Conservation (phyloP, 2,113 vertebrate species). For the Pandion haliaetus region DNA sequence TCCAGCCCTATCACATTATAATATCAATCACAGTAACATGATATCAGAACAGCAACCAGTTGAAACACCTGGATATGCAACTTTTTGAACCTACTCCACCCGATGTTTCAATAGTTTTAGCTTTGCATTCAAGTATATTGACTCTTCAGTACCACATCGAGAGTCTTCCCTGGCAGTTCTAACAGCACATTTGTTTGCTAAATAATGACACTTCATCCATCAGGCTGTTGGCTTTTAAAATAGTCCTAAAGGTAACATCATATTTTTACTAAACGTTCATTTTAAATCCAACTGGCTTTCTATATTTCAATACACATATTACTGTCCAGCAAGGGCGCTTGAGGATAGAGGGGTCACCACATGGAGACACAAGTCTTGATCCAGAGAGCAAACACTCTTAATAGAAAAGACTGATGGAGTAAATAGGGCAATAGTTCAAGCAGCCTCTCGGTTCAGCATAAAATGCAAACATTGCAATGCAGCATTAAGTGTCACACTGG, state of each 20-base stretch:
- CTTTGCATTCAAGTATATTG: neutral
- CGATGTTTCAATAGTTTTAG: neutral
- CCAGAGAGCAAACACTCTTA: neutral
- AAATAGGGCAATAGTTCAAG: neutral
- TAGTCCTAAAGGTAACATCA: neutral
- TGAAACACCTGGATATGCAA: neutral
- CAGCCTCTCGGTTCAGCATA: neutral
- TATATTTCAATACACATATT: rapidly evolving
- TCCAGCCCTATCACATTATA: neutral
- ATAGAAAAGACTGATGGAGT: neutral
- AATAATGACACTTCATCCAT: neutral
- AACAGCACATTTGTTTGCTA: neutral
- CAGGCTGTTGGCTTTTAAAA: neutral
- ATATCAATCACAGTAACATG: neutral
- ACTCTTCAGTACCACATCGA: neutral
- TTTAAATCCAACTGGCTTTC: neutral
- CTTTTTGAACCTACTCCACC: neutral
- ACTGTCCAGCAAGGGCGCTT: neutral
- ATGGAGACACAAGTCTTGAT: neutral
- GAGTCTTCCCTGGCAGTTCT: neutral
- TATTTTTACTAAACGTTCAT: rapidly evolving
- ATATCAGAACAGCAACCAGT: neutral
- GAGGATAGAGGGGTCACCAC: neutral
- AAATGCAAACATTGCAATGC: neutral
- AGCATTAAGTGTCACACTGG: neutral